A percentile compares a stretch with the other conserved stretches of the same genome.
These are phyloP conservation scores for Arctia plantaginis DNA, from an alignment of 2,888 invertebrate genomes.

Conservation along the genomic window DNA sequence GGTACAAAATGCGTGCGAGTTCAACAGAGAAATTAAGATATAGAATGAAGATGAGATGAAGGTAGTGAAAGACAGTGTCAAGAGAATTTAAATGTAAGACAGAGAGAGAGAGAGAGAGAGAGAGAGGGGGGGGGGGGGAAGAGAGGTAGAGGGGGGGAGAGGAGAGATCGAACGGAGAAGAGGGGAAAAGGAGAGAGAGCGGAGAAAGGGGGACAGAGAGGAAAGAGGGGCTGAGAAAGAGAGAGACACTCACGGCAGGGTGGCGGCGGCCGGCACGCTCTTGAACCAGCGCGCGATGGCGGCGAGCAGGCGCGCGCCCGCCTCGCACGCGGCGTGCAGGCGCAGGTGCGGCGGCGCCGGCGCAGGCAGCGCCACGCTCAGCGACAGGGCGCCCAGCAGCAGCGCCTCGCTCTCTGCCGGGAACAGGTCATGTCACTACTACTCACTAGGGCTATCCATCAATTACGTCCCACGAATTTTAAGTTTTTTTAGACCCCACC, in stretches of 20 bases:
- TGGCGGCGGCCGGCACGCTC: slow-evolving; percentile 93
- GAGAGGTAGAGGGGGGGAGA: not conserved
- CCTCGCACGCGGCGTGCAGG: slow-evolving; percentile 98
- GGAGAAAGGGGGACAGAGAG: not conserved
- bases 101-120: no score
- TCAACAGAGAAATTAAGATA: not conserved
- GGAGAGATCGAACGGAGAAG: not conserved
- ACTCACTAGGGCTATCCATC: no score
- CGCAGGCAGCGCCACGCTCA: slow-evolving; percentile 84
- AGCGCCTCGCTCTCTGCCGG: slow-evolving; percentile 35
- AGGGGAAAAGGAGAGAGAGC: no score
- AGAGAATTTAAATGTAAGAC: no score
- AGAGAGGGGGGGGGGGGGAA: no score
- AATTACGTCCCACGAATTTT: no score
- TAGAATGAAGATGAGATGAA: not conserved
- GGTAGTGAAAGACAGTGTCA: no score
- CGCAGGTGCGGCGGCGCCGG: slow-evolving; percentile 96
- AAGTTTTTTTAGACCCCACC: no score
- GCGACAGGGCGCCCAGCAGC: slow-evolving; percentile 65
- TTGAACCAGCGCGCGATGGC: slow-evolving; percentile 96
- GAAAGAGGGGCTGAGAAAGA: no score
- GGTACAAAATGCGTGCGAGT: not conserved
- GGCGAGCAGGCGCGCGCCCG: slow-evolving; percentile 96
- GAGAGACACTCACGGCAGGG: slow-evolving; percentile 91
- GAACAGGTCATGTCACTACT: no score